Conservation (phyloP, 2,113 vertebrate genomes). For the Rhea pennata region DNA sequence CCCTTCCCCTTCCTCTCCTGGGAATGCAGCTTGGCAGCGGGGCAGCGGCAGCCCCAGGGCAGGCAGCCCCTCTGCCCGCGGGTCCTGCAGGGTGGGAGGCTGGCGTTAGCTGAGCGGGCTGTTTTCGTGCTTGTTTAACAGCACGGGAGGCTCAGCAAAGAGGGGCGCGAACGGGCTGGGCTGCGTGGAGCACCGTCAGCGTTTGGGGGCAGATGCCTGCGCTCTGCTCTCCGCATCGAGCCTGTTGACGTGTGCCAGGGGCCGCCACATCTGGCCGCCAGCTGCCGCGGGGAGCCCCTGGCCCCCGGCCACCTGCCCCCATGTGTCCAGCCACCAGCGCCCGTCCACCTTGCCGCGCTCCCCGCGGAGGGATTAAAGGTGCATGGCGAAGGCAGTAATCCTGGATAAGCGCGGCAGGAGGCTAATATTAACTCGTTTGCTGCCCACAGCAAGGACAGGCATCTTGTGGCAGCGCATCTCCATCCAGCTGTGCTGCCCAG, state of each 20-base stretch:
- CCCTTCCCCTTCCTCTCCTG: no score
- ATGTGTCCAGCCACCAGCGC: background rate
- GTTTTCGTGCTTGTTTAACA: background rate
- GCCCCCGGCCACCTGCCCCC: background rate
- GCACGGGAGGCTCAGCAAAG: background rate
- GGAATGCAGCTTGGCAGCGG: no score
- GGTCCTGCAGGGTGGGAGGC: no score
- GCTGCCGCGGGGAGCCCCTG: background rate
- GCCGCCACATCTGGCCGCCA: constrained; percentile 59
- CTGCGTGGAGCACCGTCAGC: no score
- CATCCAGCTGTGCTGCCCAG: background rate
- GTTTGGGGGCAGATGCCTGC: no score
- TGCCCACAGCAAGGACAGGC: constrained; percentile 63
- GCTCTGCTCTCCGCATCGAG: background rate
- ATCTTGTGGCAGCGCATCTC: background rate
- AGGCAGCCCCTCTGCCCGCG: no score
- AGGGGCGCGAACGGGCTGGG: background rate
- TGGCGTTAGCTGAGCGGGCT: no score
- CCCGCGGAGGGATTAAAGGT: constrained; percentile 49
- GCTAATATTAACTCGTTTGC: constrained; percentile 67
- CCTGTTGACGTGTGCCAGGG: no score
- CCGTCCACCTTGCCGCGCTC: background rate
- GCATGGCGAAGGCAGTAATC: constrained; percentile 59
- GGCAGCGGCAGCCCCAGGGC: no score
- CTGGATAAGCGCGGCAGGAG: constrained; percentile 56